These are phyloP conservation scores for Myripristis jacobus DNA, from an alignment of 2,797 vertebrate species.

Conservation along the genomic window DNA sequence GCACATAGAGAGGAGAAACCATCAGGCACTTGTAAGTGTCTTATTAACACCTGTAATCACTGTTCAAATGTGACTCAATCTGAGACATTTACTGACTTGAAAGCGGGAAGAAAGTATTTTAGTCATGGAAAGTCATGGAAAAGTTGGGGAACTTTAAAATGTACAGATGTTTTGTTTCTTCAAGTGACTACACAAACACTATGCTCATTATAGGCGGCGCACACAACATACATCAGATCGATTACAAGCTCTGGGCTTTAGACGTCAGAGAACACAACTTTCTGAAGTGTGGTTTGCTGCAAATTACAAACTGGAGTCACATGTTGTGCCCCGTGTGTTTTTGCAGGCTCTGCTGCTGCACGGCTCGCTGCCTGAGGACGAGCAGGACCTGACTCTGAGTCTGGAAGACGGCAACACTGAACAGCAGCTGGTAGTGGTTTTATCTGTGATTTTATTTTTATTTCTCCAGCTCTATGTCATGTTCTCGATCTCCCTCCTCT, in stretches of 20 bases:
- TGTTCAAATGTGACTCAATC: too few species aligned
- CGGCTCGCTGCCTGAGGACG: conserved; percentile 93
- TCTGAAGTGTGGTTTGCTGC: conserved; percentile 2
- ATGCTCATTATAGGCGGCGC: neutral
- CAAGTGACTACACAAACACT: neutral
- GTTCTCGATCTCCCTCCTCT: neutral
- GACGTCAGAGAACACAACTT: neutral
- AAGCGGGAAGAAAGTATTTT: too few species aligned
- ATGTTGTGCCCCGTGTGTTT: conserved; percentile 34
- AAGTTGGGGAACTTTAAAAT: neutral
- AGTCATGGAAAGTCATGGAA: too few species aligned
- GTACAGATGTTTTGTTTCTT: too few species aligned
- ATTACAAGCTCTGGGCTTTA: conserved; percentile 15
- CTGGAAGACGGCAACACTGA: conserved; percentile 87
- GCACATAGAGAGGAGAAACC: too few species aligned
- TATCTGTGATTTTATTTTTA: conserved; percentile 18
- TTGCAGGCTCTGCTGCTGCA: conserved; percentile 91
- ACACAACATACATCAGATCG: neutral
- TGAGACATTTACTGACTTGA: too few species aligned
- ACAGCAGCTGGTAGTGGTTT: conserved; percentile 90
- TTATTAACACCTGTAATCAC: too few species aligned
- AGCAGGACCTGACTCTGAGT: conserved; percentile 88
- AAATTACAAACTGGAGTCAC: conserved; percentile 42
- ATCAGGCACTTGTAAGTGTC: too few species aligned
- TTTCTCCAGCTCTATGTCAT: conserved; percentile 10